Percentiles rank a stretch among this genome's conserved stretches.
phyloP scores from a whole-genome alignment of 2,797 vertebrate species.

The Cynodonichthys magdalenae region DNA sequence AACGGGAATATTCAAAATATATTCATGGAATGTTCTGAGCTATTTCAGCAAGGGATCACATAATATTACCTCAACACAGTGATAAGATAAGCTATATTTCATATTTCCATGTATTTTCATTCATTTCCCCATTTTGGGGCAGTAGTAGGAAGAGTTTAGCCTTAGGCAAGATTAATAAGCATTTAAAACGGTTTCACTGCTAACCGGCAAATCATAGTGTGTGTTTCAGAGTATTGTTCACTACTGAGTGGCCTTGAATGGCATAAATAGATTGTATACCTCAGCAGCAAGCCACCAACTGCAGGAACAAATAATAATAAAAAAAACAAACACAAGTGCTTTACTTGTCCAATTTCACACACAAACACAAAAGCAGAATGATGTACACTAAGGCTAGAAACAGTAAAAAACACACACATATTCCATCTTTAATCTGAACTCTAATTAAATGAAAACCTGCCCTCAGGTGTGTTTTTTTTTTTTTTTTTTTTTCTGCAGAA shows the following conservation, averaged over 20 bases:
- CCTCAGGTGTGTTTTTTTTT: slow-evolving; percentile 53
- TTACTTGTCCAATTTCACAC: slow-evolving; percentile 45
- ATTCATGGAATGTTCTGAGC: slow-evolving; percentile 79
- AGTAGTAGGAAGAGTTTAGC: slow-evolving; percentile 71
- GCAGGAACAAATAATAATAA: slow-evolving; percentile 43
- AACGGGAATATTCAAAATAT: slow-evolving; percentile 77
- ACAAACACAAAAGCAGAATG: slow-evolving; percentile 33
- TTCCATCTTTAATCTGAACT: slow-evolving; percentile 57
- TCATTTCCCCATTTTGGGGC: slow-evolving; percentile 78
- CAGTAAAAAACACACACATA: slow-evolving; percentile 23
- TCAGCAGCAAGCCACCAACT: slow-evolving; percentile 48
- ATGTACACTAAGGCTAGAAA: slow-evolving; percentile 13
- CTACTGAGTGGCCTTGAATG: slow-evolving; percentile 78
- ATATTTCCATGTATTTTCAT: slow-evolving; percentile 81
- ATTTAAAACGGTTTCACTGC: slow-evolving; percentile 83
- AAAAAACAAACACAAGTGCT: slow-evolving; percentile 45
- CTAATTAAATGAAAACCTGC: slow-evolving; percentile 75
- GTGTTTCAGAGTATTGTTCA: slow-evolving; percentile 81
- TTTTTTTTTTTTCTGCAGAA: slow-evolving; percentile 53
- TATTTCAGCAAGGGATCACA: slow-evolving; percentile 77
- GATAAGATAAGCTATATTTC: slow-evolving; percentile 83
- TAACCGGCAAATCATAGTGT: slow-evolving; percentile 78
- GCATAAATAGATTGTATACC: slow-evolving; percentile 77
- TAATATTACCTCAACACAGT: slow-evolving; percentile 75
- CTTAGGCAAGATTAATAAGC: slow-evolving; percentile 81